These are phyloP conservation scores for Eucera pruinosa DNA, from an alignment of 2,888 invertebrate species.

Conservation along the genomic window DNA sequence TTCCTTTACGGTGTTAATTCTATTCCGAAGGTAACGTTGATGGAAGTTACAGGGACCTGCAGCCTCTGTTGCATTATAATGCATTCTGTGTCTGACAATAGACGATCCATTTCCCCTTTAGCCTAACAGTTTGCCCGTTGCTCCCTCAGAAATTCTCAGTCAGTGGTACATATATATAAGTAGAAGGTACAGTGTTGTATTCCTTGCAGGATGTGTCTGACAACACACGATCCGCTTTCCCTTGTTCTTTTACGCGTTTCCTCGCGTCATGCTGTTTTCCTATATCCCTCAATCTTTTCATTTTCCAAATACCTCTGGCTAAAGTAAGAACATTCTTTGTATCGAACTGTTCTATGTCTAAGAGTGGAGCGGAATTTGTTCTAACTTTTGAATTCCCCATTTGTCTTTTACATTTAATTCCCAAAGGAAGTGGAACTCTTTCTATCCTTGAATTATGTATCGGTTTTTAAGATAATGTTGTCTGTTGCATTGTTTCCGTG, in stretches of 20 bases:
- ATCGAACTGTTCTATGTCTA: too few species aligned
- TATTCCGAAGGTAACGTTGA: too few species aligned
- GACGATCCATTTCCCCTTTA: slow-evolving; percentile 22
- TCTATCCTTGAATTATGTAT: too few species aligned
- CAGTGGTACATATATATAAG: background rate
- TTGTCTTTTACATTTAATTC: background rate
- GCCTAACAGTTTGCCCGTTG: background rate
- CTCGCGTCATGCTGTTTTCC: background rate
- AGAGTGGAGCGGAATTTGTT: too few species aligned
- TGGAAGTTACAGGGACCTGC: background rate
- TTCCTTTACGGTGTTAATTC: background rate
- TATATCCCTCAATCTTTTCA: background rate
- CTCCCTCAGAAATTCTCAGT: too few species aligned
- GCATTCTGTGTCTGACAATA: slow-evolving; percentile 15
- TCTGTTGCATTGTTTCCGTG: too few species aligned
- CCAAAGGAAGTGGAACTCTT: too few species aligned
- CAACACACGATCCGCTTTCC: slow-evolving; percentile 12
- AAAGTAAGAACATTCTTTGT: background rate
- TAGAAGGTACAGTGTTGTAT: background rate
- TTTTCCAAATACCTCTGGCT: background rate
- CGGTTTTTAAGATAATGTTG: too few species aligned
- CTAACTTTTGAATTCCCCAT: too few species aligned
- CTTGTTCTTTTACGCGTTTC: slow-evolving; percentile 9
- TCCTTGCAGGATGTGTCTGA: slow-evolving; percentile 8
- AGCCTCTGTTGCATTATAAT: slow-evolving; percentile 3